Evolutionary conservation across 1,140 invertebrate genomes (phyloP), one percentile per base, ranked within the genome.

Genomic region (Drepana arcuata): DNA sequence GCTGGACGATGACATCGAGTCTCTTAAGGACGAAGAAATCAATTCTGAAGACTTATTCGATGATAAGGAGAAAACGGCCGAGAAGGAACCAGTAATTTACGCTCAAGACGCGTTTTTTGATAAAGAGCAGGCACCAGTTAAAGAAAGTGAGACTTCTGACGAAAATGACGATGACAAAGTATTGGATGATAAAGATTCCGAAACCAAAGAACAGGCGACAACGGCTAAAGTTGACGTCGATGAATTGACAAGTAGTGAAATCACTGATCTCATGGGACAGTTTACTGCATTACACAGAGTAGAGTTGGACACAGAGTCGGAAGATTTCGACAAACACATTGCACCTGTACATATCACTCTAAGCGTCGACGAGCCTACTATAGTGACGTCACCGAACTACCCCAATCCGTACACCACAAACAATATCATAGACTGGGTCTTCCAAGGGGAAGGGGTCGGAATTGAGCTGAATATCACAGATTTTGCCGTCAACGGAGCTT

Each of bases 381-480:
- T 55, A 2, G 27, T 81, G 2, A 68, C 67, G 2, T 74, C 69
- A 4, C 62, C 66, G 7, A 54, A 66, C 6, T 74, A 61, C 16
- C 71, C 71, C 0, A 36, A 14, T 9, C 28, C 41, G 12, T 81
- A 78, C 30, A 69, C 73, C 7, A 67, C 64, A 0, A 58, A 67
- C 25, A 50, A 43, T 4, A 48, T 53, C 7, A 44, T 60, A 6
- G 73, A 81, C 34, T 81, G 73, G 69, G 52, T 74, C n/a, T 42
- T 81, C 7, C 51, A 61, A 10, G 77, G 73, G 0, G 42, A 57
- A 7, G 77, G 77, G 3, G 46, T 34, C 3, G 77, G 77, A 1
- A 69, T 81, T n/a, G 77, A 81, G 46, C 30, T 81, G 5, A 81
- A 74, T 26, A 39, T 81, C 3, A 74, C 73, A 0, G 60, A 69